Evolutionary conservation across 2,113 vertebrate genomes (phyloP).

Genomic region (Etia nguti): DNA sequence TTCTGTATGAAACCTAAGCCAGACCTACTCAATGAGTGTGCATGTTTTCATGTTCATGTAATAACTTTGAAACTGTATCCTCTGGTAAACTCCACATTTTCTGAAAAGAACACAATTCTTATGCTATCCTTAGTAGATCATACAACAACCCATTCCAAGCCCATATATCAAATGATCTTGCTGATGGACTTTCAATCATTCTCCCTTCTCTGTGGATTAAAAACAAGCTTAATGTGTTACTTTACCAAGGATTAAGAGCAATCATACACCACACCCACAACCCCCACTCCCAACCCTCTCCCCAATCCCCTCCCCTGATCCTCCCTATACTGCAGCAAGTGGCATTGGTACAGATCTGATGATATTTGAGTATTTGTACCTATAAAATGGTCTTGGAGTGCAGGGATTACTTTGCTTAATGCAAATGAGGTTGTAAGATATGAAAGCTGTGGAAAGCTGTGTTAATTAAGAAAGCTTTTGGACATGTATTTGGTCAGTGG

Average conservation of each 20-base stretch:
- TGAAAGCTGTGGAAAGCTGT: not conserved
- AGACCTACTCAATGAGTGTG: not conserved
- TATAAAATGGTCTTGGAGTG: not conserved
- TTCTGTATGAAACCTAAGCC: not conserved
- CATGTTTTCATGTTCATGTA: not conserved
- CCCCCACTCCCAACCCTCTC: not conserved
- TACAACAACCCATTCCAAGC: not conserved
- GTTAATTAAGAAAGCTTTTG: not conserved
- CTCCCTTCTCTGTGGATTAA: slow-evolving; percentile 52
- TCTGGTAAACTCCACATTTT: not conserved
- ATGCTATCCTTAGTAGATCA: not conserved
- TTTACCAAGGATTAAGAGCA: slow-evolving; percentile 54
- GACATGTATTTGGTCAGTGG: not conserved
- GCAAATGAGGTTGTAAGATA: not conserved
- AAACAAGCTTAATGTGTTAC: slow-evolving; percentile 63
- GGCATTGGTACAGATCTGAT: not conserved
- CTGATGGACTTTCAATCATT: slow-evolving; percentile 1
- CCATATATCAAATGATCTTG: slow-evolving; percentile 25
- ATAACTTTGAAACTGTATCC: not conserved
- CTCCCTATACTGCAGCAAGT: not conserved
- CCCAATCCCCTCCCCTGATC: not conserved
- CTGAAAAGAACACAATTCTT: slow-evolving; percentile 9
- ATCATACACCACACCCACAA: slow-evolving; percentile 34
- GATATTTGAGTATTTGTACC: not conserved
- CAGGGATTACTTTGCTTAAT: not conserved